A percentile compares a stretch with the other conserved stretches of the same genome.
These are phyloP conservation scores for Lutjanus erythropterus DNA, from an alignment of 2,113 vertebrate species.

Conservation along the genomic window DNA sequence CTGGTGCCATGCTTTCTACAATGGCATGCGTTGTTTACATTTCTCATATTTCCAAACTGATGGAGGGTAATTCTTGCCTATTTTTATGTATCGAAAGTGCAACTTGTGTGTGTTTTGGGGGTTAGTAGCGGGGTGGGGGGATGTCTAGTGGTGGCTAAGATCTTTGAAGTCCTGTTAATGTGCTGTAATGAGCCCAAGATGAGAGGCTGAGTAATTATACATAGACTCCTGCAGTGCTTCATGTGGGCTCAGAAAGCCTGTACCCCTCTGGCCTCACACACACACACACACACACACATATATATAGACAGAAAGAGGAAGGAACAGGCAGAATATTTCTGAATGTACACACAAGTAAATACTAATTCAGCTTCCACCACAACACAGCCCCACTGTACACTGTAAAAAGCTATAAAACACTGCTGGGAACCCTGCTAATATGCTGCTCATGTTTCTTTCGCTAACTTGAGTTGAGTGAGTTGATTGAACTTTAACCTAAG, in stretches of 20 bases:
- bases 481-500: too few species aligned
- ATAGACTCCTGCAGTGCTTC: slow-evolving; percentile 52
- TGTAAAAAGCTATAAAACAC: too few species aligned
- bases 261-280: slow-evolving; percentile 5
- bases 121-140: background rate
- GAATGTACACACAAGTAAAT: slow-evolving; percentile 20
- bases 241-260: slow-evolving; percentile 32
- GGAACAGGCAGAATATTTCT: slow-evolving; percentile 7
- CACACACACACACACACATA: background rate
- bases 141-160: slow-evolving; percentile 36
- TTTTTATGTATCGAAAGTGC: slow-evolving; percentile 20
- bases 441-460: too few species aligned
- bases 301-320: background rate
- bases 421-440: too few species aligned
- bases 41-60: slow-evolving; percentile 14
- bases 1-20: slow-evolving; percentile 13
- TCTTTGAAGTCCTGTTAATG: slow-evolving; percentile 80
- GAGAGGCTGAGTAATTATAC: slow-evolving; percentile 70
- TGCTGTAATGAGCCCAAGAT: slow-evolving; percentile 72
- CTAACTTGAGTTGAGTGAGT: too few species aligned
- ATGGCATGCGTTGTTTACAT: slow-evolving; percentile 15
- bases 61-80: background rate
- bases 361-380: slow-evolving; percentile 1
- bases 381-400: too few species aligned
- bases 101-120: slow-evolving; percentile 29